Conservation (phyloP, 1,140 invertebrate genomes). For the Tetraneura akinire region DNA sequence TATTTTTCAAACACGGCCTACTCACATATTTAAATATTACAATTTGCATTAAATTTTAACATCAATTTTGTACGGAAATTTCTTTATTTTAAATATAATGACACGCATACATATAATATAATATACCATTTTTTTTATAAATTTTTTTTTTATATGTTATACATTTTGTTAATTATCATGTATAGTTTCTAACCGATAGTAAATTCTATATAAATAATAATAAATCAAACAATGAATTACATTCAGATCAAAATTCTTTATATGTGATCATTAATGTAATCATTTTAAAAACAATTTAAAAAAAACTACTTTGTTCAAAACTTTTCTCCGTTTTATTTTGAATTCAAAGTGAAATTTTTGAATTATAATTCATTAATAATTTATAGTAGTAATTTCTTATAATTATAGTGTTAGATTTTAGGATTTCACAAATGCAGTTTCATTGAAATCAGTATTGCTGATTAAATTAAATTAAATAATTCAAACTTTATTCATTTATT, state of each 20-base stretch:
- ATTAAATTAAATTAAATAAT: not conserved
- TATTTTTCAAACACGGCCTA: not conserved
- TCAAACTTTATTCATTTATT: not conserved
- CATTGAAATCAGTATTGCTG: not conserved
- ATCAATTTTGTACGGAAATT: conserved; percentile 3
- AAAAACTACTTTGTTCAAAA: not conserved
- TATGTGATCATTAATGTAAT: not conserved
- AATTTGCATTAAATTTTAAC: too few relatives aligned
- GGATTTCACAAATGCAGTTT: not conserved
- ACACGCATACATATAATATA: not conserved
- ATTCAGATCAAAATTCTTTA: not conserved
- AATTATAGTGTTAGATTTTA: not conserved
- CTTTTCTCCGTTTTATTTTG: not conserved
- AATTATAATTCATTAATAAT: not conserved
- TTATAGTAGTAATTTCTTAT: conserved; percentile 18
- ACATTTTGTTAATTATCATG: not conserved
- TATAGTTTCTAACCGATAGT: not conserved
- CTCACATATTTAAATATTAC: too few relatives aligned
- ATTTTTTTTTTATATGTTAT: too few relatives aligned
- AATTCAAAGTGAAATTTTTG: not conserved
- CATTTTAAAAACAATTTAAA: not conserved
- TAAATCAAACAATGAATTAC: not conserved
- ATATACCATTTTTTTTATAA: not conserved
- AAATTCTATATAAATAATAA: not conserved
- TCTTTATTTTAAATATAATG: not conserved